These are phyloP conservation scores for Sula dactylatra DNA, from an alignment of 2,113 vertebrate species.

Conservation along the genomic window DNA sequence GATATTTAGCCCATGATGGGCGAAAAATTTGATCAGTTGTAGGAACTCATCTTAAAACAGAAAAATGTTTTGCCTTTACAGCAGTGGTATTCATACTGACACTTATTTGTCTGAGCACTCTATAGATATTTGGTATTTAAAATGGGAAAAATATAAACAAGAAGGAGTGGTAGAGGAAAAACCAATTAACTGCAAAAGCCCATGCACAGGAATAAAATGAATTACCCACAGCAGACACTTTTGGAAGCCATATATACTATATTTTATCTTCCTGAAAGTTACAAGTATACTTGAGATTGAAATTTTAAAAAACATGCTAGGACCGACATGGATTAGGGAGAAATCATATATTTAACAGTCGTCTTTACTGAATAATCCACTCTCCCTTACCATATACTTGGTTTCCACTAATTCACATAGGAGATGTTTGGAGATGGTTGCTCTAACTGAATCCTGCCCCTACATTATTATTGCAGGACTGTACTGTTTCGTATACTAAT, in stretches of 20 bases:
- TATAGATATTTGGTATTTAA: background rate
- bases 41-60: background rate
- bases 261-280: background rate
- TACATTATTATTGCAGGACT: constrained; percentile 34
- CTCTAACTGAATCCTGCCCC: constrained; percentile 11
- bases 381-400: background rate
- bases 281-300: background rate
- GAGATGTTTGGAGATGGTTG: constrained; percentile 4
- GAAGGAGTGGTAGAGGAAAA: background rate
- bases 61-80: background rate
- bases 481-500: constrained; percentile 39
- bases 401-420: constrained; percentile 21
- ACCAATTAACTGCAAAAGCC: background rate
- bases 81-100: background rate
- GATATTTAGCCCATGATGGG: background rate
- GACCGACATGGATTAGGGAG: background rate
- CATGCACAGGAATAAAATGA: background rate
- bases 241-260: background rate
- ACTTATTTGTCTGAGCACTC: background rate
- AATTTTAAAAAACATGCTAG: background rate
- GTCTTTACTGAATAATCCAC: constrained; percentile 2
- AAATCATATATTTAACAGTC: background rate
- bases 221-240: background rate
- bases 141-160: background rate
- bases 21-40: background rate